A percentile compares a stretch with the other conserved stretches of the same genome.
phyloP scores from a whole-genome alignment of 2,113 vertebrate species.

The Acrocephalus kingi region DNA sequence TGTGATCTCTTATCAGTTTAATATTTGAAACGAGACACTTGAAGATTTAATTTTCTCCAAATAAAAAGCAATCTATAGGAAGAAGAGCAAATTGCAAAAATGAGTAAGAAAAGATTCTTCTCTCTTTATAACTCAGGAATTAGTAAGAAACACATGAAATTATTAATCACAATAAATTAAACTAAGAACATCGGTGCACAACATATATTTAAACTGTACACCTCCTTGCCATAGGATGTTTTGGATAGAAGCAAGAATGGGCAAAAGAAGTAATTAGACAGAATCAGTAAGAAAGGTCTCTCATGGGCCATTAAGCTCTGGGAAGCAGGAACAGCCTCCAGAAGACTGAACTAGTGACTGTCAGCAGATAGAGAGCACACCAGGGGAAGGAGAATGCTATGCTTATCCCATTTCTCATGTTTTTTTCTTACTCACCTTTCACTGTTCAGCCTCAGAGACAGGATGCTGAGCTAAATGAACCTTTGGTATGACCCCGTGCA shows the following conservation, averaged over 20 bases:
- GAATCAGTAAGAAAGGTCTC: neutral
- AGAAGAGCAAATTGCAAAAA: neutral
- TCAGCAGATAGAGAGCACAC: neutral
- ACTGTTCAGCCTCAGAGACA: neutral
- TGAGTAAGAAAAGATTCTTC: neutral
- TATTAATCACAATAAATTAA: neutral
- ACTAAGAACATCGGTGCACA: neutral
- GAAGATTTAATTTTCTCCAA: neutral
- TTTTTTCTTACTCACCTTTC: neutral
- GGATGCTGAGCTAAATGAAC: neutral
- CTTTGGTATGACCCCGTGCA: slow-evolving; percentile 6
- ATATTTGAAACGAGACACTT: neutral
- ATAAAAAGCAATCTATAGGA: neutral
- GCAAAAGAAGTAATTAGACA: slow-evolving; percentile 10
- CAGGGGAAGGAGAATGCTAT: neutral
- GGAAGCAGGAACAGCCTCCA: neutral
- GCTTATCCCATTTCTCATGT: neutral
- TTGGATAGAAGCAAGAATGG: neutral
- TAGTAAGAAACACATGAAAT: neutral
- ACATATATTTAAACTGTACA: neutral
- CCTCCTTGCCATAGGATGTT: neutral
- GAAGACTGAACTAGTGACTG: neutral
- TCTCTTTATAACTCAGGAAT: neutral
- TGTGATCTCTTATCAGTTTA: neutral
- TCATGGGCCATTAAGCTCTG: neutral